Base-by-base conservation (phyloP, 1,140 invertebrate species). In the Drosophila burlai region DNA sequence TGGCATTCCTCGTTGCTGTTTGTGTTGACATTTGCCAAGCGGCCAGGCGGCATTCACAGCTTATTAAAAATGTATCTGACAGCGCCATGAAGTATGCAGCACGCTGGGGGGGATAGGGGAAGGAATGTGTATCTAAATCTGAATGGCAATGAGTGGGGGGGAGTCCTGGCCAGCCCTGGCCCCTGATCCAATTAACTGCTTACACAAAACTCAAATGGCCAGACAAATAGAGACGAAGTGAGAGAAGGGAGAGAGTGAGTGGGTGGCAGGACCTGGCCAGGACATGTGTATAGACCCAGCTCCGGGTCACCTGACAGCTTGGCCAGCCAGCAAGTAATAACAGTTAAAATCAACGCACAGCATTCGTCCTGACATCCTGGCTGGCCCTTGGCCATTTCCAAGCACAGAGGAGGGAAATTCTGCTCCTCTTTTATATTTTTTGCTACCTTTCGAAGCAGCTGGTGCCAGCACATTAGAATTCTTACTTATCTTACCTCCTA, bases 121-220 rank as follows among this genome's bases (percentile, higher is more conserved):
- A 69, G 52, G 55, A 46, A 42, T 54, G 60, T 21, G 21, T 2
- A 3, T 11, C 45, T 46, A 21, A 46, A 46, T 21, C 42, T 45
- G n/a, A 45, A 45, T 18, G 18, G 24, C 24, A 2, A 9, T 4
- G 47, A 11, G 49, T 6, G 29, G 49, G 18, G 38, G n/a, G 46
- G n/a, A 8, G 45, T 38, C 10, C 29, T 24, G n/a, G n/a, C 1
- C 21, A 24, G 45, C 15, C 64, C 75, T 47, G 49, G 83, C 68
- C 67, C 68, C 89, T 91, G 89, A 91, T 91, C 89, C 89, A 91
- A 91, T 91, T 91, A 91, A 87, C 83, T 91, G 89, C 89, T 91
- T 85, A 85, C 81, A 91, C 76, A 89, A 85, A 91, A 91, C 76
- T 81, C 86, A 91, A 91, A 90, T 91, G 82, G 76, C 82, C 85